Evolutionary conservation across 2,113 vertebrate genomes (phyloP).

Genomic region (Panthera uncia): DNA sequence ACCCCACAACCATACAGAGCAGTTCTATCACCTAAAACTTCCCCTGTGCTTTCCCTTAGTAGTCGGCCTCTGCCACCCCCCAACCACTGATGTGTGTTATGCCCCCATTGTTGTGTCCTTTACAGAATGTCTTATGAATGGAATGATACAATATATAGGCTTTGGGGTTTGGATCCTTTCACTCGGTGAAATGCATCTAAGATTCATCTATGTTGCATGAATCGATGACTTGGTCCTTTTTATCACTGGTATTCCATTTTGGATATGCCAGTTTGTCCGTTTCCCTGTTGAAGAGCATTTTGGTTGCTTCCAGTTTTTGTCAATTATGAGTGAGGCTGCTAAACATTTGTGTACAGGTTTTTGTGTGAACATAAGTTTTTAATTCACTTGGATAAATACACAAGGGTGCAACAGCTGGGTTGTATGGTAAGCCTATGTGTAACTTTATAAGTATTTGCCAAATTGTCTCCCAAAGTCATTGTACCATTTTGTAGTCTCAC

Average conservation of each 20-base stretch:
- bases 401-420: not conserved
- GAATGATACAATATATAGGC: not conserved
- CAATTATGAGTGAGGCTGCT: not conserved
- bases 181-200: not conserved
- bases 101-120: not conserved
- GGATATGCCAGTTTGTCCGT: not conserved
- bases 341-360: not conserved
- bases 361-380: not conserved
- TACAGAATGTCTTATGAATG: not conserved
- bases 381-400: not conserved
- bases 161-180: not conserved
- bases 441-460: not conserved
- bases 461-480: not conserved
- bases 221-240: not conserved
- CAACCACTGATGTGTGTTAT: not conserved
- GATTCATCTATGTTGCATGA: not conserved
- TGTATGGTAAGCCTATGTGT: not conserved
- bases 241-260: not conserved
- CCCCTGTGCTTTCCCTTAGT: not conserved
- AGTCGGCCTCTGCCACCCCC: not conserved
- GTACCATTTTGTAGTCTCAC: not conserved
- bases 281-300: not conserved
- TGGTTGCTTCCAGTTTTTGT: not conserved
- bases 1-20: not conserved
- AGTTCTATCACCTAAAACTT: not conserved